Evolutionary conservation across 2,888 invertebrate genomes (phyloP), one percentile per base, ranked within the genome.

Genomic region (Spisula subtruncata): DNA sequence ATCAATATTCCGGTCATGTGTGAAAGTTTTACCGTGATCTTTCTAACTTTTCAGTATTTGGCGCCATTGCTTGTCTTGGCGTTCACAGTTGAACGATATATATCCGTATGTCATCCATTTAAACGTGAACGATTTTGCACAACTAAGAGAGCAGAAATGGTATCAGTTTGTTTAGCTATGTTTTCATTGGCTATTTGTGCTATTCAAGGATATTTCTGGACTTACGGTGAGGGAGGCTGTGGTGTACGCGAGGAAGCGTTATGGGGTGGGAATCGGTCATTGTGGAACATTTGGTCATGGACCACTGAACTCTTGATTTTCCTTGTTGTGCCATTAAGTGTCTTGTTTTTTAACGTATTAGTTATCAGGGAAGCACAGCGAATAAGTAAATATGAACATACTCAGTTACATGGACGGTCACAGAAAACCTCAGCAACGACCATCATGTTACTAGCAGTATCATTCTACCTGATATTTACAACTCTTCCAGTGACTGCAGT

Each of bases 51-150:
- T 18, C 97, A 97, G 92, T 96, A 96, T 92, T 88, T 96, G 51
- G 96, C 96, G 25, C 96, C 96, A 0, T 89, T 96, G 25, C 92
- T 97, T 20, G 96, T 96, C 48, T 93, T 97, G 20, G 96, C 95
- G 2, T 97, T 97, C 88, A 97, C 97, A 8, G 95, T 96, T 25
- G 96, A 97, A 89, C 89, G 96, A 32, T 97, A 96, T 93, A 96
- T 96, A 80, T 96, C 96, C 32, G 95, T 97, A 32, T 97, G 96
- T 85, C 96, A 96, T 91, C 97, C 97, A 16, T 96, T 96, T 87
- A 94, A 95, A 88, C 89, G 96, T 35, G 96, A 96, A 85, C 92
- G 93, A 71, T 95, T 91, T 89, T 96, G 96, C 89, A 96, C 96
- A 5, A 95, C 95, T 0, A 92, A 89, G 29, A 89, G 96, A 25